phyloP scores from a whole-genome alignment of 2,797 vertebrate species.

The Petrocephalus schoutedeni region DNA sequence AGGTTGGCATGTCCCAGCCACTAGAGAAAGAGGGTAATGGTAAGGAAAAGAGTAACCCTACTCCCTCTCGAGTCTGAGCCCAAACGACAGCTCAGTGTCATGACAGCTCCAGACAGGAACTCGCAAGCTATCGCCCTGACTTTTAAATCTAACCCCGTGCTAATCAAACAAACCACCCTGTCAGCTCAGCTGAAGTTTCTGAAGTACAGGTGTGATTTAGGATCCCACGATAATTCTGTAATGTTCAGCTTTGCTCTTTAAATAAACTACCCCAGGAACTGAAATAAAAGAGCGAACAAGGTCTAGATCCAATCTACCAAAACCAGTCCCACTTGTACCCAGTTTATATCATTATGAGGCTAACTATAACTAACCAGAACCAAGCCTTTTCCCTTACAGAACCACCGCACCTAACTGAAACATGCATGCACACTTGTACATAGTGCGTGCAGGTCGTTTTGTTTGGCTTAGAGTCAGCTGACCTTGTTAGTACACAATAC shows the following conservation, averaged over 20 bases:
- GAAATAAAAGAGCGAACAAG: neutral
- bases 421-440: neutral
- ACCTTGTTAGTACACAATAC: neutral
- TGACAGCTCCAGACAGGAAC: neutral
- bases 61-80: neutral
- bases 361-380: constrained; percentile 25
- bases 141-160: neutral
- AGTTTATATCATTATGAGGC: neutral
- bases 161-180: neutral
- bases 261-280: neutral
- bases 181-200: neutral
- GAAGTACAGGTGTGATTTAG: neutral
- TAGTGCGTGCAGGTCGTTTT: neutral
- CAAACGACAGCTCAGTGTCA: neutral
- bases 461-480: neutral
- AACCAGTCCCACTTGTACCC: neutral
- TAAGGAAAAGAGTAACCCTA: neutral
- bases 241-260: neutral
- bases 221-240: neutral
- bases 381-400: constrained; percentile 37
- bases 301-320: neutral
- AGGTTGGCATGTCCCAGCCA: neutral
- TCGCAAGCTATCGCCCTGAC: neutral
- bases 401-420: constrained; percentile 29
- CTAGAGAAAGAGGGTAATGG: neutral